Evolutionary conservation across 2,797 vertebrate genomes (phyloP), one percentile per base, ranked within the genome.

Genomic region (Xenopus petersii): DNA sequence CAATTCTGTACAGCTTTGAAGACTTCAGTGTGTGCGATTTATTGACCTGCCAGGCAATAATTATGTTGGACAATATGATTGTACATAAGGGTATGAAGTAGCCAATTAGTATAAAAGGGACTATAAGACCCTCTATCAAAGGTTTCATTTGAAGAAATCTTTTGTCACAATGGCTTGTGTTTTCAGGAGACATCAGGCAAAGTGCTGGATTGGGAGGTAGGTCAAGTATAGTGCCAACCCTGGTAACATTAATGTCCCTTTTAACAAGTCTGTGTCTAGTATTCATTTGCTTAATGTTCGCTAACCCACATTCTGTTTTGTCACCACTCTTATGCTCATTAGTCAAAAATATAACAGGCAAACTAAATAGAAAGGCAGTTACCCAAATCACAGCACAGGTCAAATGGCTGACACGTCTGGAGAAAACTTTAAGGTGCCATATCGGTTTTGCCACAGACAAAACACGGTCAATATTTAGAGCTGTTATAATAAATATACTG

Each of bases 401-500:
- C 21, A 24, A 61, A 24, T 26, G 24, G 13, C 24, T 3, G 5
- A 30, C 24, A 30, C 24, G 59, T 8, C 4, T 7, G 11, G 59
- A 26, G 21, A 61, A 30, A 17, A 61, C 10, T 11, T 30, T 61
- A 12, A 26, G 59, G 10, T 61, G 59, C 59, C 59, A 61, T 61
- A 26, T 61, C 7, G 59, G 59, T 26, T 61, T 26, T 3, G 24
- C 24, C 24, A 61, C 59, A 26, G 59, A 61, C 1, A 61, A 10
- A 26, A 61, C 21, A 11, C 59, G 24, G 11, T 61, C 24, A 12
- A 61, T 30, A 61, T 61, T 77, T n/a, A 77, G 59, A 2, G 70
- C 64, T 5, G 65, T 64, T 16, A 77, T 36, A 56, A 68, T 71
- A 58, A 67, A 77, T 33, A 77, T 77, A 46, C 70, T 68, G 64